Conservation (phyloP, 1,140 invertebrate genomes). For the Bombus turneri region DNA sequence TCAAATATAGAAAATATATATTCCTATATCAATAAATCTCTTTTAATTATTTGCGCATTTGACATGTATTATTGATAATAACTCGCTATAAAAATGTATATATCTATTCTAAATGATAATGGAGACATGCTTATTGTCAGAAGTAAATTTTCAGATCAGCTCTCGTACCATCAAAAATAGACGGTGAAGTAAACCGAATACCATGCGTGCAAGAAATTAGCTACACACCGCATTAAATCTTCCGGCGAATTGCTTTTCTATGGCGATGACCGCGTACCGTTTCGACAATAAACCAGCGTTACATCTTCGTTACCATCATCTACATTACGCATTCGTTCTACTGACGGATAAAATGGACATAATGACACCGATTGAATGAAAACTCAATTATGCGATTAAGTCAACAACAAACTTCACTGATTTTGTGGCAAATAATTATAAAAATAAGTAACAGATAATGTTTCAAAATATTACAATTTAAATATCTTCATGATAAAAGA, state of each 20-base stretch:
- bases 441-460: too few relatives aligned
- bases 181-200: conserved; percentile 48
- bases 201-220: conserved; percentile 36
- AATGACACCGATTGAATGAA: neutral
- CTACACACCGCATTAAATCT: conserved; percentile 38
- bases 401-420: neutral
- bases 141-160: conserved; percentile 21
- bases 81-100: neutral
- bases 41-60: too few relatives aligned
- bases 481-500: too few relatives aligned
- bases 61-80: too few relatives aligned
- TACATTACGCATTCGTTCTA: neutral
- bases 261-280: neutral
- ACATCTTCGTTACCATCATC: neutral
- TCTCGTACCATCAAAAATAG: conserved; percentile 35
- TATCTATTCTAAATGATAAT: neutral
- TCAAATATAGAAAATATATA: too few relatives aligned
- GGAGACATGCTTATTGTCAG: neutral
- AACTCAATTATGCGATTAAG: neutral
- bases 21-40: too few relatives aligned
- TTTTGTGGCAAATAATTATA: too few relatives aligned
- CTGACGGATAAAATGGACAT: neutral
- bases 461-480: too few relatives aligned
- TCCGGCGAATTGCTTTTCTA: conserved; percentile 1
- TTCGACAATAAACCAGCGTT: neutral